Evolutionary conservation across 2,797 vertebrate genomes (phyloP), one percentile per base, ranked within the genome.

Genomic region (Anableps anableps): DNA sequence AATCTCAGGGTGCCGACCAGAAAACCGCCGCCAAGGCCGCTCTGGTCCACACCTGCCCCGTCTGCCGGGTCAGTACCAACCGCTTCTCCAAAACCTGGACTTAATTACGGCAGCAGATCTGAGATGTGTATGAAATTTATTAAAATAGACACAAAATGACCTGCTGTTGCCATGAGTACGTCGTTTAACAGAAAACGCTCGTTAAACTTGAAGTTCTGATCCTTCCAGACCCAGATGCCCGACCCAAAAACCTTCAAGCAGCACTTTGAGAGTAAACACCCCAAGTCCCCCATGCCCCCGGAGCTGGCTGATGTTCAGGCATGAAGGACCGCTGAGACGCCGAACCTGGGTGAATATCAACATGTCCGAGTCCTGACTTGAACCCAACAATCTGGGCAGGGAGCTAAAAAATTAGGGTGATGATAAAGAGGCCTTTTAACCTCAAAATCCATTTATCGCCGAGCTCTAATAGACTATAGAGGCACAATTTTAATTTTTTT

Each of bases 201-300:
- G 26, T 55, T 5, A 5, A n/a, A n/a, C 5, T 26, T 55, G 53
- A n/a, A n/a, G 53, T 68, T 0, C 5, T 38, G 45, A 21, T 55
- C 31, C 8, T 74, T 76, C 21, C 81, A 97, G 96, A 96, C 96
- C 31, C 96, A 96, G 88, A 97, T 97, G 96, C 96, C 96, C 21
- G 96, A 97, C 86, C 96, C 96, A 16, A 97, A 97, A 90, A 97
- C 96, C 13, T 97, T 96, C 88, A 97, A 97, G 90, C 96, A 97
- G 88, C 96, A 97, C 91, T 97, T 97, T 94, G 96, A 97, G 89
- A 97, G 96, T 89, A 97, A 97, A 92, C 96, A 97, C 62, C 96
- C 96, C 38, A 97, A 97, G 76, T 96, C 95, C 66, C 95, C 96
- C 1, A 94, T 97, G 95, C 96, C 96, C 1, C 88, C 96, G 8